phyloP scores from a whole-genome alignment of 2,888 invertebrate genomes.

The Lepidonotus clava region DNA sequence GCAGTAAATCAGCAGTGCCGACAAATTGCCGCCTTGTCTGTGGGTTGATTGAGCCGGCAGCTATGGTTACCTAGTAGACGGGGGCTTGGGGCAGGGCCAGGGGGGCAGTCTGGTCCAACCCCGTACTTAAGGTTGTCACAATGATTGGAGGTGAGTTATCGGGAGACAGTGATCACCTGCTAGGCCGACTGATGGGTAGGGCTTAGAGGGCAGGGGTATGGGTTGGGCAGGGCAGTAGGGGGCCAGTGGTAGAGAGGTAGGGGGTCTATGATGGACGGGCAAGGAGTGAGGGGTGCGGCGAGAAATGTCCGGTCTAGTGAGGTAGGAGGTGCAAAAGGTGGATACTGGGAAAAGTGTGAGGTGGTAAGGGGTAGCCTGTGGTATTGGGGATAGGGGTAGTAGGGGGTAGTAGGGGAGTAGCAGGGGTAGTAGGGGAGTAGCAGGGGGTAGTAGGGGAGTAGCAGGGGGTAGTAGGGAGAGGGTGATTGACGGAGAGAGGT shows the following conservation, averaged over 20 bases:
- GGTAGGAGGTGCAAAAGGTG: neutral
- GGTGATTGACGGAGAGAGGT: neutral
- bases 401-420: too few relatives aligned
- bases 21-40: too few relatives aligned
- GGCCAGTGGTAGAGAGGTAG: neutral
- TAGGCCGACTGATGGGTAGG: neutral
- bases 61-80: too few relatives aligned
- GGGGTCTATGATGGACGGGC: neutral
- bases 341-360: neutral
- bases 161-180: neutral
- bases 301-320: neutral
- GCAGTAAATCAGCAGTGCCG: too few relatives aligned
- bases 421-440: neutral
- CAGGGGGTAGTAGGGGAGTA: neutral
- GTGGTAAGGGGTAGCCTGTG: neutral
- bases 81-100: too few relatives aligned
- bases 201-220: neutral
- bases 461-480: too few relatives aligned
- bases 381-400: neutral
- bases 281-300: neutral
- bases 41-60: too few relatives aligned
- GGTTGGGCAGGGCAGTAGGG: neutral
- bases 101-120: too few relatives aligned
- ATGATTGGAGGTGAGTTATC: neutral
- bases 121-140: too few relatives aligned